Base-by-base conservation (phyloP, 2,113 vertebrate genomes). In the Odocoileus hemionus region DNA sequence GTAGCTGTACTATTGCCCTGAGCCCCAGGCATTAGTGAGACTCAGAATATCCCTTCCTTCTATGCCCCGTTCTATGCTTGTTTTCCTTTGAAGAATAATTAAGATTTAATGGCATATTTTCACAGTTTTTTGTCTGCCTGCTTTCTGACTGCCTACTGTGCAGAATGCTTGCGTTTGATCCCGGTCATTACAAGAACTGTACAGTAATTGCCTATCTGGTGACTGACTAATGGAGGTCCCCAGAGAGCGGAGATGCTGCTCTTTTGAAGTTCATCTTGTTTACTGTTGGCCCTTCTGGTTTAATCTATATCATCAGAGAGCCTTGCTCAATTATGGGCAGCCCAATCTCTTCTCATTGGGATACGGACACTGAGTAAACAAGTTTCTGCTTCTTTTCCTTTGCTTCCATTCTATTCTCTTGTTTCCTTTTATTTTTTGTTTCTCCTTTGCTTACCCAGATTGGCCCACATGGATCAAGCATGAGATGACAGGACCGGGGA, bases 61-160 rank as follows among this genome's bases (percentile, higher is more conserved):
- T 98, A 98, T 99, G 97, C 98, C 98, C 98, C 98, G 2, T 39
- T 39, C 98, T 97, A 98, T 97, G 98, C 98, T 99, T 99, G 98
- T 98, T 99, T 99, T 99, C 98, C 98, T 99, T 99, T 99, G 98
- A 99, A 99, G 98, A 99, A 99, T 99, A 99, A 99, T 99, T 99
- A 99, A 99, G 99, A 99, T 99, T 99, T 99, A 99, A 99, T 98
- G 98, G 98, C 97, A 98, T 98, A 98, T 98, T 99, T 98, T 99
- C 98, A 97, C 96, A 98, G 98, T 45, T 99, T 98, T 98, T 98
- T 98, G 98, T 98, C 98, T 98, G 97, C 98, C 98, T 98, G 97
- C 98, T 98, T 98, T 98, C 98, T 98, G 98, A 98, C 97, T 98
- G 98, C 99, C 98, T 99, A 97, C 98, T 99, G 98, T 97, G 98